Conservation (phyloP, 1,140 invertebrate species). For the Periplaneta americana region DNA sequence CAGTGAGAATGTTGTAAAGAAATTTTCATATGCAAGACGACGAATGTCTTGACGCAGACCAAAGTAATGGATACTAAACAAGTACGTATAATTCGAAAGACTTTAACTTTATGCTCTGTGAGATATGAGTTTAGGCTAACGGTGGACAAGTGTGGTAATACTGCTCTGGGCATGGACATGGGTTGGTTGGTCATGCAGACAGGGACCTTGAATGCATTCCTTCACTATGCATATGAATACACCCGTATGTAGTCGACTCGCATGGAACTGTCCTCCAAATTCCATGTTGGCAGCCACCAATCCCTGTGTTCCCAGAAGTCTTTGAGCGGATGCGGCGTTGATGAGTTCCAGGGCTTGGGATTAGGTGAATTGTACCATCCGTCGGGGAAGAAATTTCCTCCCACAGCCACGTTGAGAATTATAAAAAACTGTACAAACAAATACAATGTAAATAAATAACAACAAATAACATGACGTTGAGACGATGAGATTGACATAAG, state of each 20-base stretch:
- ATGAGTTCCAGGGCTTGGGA: slow-evolving; percentile 40
- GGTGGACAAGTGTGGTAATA: no score
- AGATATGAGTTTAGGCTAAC: no score
- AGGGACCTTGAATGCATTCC: no score
- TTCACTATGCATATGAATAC: slow-evolving; percentile 18
- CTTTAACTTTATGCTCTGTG: no score
- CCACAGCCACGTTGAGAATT: slow-evolving; percentile 45
- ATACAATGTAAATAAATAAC: background rate
- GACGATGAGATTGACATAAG: no score
- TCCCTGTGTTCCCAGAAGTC: slow-evolving; percentile 43
- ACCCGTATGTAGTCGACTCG: slow-evolving; percentile 36
- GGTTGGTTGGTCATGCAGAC: no score
- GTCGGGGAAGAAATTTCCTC: slow-evolving; percentile 47
- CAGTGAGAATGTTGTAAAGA: no score
- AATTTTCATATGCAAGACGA: no score
- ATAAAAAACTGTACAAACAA: slow-evolving; percentile 38
- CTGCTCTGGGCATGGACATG: no score
- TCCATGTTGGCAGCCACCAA: slow-evolving; percentile 46
- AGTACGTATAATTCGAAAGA: no score
- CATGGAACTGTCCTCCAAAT: slow-evolving; percentile 30
- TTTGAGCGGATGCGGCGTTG: slow-evolving; percentile 20
- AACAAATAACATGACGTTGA: background rate
- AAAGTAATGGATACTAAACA: no score
- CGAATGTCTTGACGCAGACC: no score
- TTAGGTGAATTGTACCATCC: slow-evolving; percentile 23